Percentiles rank a stretch among this genome's conserved stretches.
phyloP scores from a whole-genome alignment of 2,113 vertebrate genomes.

The Naja naja region DNA sequence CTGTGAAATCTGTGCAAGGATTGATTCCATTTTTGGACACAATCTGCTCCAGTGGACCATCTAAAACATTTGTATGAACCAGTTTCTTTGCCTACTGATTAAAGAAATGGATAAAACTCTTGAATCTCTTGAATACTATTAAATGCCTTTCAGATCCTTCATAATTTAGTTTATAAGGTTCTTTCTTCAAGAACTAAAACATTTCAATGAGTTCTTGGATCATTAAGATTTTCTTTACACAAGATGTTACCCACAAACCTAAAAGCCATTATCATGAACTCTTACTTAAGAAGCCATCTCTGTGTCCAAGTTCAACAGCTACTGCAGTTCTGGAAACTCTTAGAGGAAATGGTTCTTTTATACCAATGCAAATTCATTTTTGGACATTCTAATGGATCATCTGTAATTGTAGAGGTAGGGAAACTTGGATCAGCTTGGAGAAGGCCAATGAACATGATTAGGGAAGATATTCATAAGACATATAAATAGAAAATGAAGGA shows the following conservation, averaged over 20 bases:
- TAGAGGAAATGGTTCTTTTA: not conserved
- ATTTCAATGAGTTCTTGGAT: not conserved
- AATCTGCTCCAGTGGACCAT: not conserved
- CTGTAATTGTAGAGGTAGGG: not conserved
- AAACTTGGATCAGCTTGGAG: not conserved
- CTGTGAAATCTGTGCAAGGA: not conserved
- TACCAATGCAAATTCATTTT: not conserved
- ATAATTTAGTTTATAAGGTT: not conserved
- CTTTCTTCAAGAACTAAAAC: not conserved
- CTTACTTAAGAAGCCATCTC: not conserved
- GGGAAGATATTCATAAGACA: not conserved
- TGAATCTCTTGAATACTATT: not conserved
- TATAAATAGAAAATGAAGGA: not conserved
- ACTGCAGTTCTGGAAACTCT: not conserved
- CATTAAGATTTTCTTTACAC: not conserved
- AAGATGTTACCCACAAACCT: not conserved
- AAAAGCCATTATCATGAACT: not conserved
- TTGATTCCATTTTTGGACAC: not conserved
- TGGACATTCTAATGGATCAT: not conserved
- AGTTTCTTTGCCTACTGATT: not conserved
- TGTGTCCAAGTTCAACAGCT: not conserved
- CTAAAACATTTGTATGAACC: not conserved
- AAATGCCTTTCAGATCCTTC: not conserved
- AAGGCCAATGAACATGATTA: not conserved
- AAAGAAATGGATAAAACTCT: not conserved